Conservation (phyloP, 1,140 invertebrate species). For the Papilio dardanus region DNA sequence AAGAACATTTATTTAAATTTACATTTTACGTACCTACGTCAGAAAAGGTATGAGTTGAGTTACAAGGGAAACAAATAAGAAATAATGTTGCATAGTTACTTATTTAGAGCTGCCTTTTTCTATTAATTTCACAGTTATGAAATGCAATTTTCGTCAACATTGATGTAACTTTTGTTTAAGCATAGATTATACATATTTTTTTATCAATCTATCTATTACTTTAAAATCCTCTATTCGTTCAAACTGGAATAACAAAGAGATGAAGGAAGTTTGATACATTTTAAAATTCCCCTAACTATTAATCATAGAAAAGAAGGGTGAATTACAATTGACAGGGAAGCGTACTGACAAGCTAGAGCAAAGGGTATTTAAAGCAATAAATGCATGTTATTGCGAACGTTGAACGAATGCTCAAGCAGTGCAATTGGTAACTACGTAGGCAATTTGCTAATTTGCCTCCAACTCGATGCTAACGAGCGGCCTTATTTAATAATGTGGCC, state of each 20-base stretch:
- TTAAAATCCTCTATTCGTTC: not conserved
- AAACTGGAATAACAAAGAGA: constrained; percentile 8
- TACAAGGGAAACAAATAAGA: not conserved
- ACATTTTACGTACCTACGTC: constrained; percentile 13
- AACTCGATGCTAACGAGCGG: constrained; percentile 30
- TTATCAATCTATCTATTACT: not conserved
- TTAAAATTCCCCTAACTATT: not conserved
- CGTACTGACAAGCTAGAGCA: not conserved
- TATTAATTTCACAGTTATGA: not conserved
- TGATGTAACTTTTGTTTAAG: not conserved
- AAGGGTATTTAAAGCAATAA: constrained; percentile 30
- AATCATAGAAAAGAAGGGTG: constrained; percentile 9
- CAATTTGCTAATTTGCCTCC: constrained; percentile 37
- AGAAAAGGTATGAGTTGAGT: not conserved
- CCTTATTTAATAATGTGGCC: constrained; percentile 33
- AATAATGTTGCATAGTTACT: not conserved
- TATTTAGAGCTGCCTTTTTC: not conserved
- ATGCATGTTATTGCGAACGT: constrained; percentile 21
- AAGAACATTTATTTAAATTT: constrained; percentile 20
- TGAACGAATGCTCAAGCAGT: constrained; percentile 31
- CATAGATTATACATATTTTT: not conserved
- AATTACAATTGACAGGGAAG: constrained; percentile 1
- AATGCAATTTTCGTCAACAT: not conserved
- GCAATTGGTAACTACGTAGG: constrained; percentile 32
- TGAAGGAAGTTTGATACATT: not conserved